Evolutionary conservation across 2,888 invertebrate genomes (phyloP), one percentile per base, ranked within the genome.

Genomic region (Drosophila colorata): DNA sequence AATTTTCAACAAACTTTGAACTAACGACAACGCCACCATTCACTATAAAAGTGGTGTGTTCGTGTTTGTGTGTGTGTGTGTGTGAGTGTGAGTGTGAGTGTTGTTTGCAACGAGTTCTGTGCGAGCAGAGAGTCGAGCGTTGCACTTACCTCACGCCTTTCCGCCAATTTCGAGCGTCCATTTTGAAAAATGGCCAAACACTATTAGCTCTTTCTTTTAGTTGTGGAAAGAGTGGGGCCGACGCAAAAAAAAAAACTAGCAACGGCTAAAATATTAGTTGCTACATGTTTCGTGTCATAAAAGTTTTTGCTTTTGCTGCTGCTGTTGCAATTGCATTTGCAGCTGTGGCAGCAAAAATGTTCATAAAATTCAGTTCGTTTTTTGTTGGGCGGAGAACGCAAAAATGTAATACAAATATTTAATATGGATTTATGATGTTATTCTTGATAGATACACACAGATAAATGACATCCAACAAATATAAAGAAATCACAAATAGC

Each of bases 101-200:
- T 25, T 51, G 40, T 43, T 43, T 58, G 61, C 65, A 76, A 75
- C 80, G 80, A 79, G 76, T 59, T 68, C 35, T 46, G 13, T 46
- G 40, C 43, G 23, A 61, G 31, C 38, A 7, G 28, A 33, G 44
- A 53, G 44, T 41, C 14, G 43, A n/a, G 13, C 35, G 35, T 13
- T 37, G 35, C 38, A 43, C 56, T 51, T 41, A 33, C 51, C 38
- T 40, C 48, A 60, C 68, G 48, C 63, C 53, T 63, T 67, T 59
- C 35, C 67, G 51, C 67, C 80, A 72, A 60, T 65, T 69, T 65
- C 37, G 20, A 57, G 53, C 69, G 18, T 68, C 68, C 72, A 69
- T 85, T 80, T 78, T 87, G 89, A 85, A 89, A 85, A 87, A 89
- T 85, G 72, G 70, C 76, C 88, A 89, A 89, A 73, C 88, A 76